Conservation (phyloP, 2,797 vertebrate genomes). For the Toxotes lorentzi region DNA sequence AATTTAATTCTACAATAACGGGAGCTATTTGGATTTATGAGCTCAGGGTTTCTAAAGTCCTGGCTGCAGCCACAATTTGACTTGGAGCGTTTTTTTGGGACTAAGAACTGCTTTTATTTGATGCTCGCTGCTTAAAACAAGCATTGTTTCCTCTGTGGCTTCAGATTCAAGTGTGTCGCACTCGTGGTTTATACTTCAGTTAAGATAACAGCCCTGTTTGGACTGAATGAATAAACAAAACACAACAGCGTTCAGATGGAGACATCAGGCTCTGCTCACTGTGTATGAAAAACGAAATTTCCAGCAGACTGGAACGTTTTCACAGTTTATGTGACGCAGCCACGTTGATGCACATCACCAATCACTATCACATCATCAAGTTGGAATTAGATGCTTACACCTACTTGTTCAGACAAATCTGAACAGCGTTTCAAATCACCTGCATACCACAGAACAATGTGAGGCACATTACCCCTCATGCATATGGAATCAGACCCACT, state of each 20-base stretch:
- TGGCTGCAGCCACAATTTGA: not conserved
- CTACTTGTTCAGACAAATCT: not conserved
- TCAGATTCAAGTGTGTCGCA: not conserved
- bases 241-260: not conserved
- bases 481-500: not conserved
- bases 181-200: not conserved
- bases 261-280: not conserved
- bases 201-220: not conserved
- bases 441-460: not conserved
- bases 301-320: not conserved
- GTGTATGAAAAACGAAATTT: not conserved
- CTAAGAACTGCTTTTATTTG: not conserved
- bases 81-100: not conserved
- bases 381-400: not conserved
- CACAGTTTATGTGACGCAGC: not conserved
- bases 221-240: not conserved
- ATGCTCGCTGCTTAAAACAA: not conserved
- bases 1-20: not conserved
- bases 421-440: not conserved
- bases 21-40: not conserved
- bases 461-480: not conserved
- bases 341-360: constrained; percentile 10
- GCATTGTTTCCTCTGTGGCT: not conserved
- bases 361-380: not conserved
- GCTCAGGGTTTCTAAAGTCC: not conserved